Evolutionary conservation across 2,113 vertebrate species (phyloP), one percentile per base, ranked within the genome.

Genomic region (Sporophila hypoxantha): DNA sequence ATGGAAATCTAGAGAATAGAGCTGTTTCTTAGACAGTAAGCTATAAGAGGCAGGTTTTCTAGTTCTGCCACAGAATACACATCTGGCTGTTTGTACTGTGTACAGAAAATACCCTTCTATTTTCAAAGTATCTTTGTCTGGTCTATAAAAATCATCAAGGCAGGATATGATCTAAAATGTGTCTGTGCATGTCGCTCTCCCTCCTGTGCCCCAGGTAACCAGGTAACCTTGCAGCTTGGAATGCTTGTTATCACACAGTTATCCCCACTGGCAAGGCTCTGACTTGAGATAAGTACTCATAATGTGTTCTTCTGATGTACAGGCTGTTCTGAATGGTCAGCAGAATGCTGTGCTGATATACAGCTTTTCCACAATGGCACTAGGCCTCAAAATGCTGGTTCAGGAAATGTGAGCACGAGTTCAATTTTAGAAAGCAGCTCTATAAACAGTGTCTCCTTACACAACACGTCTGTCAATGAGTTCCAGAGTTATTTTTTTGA

Each of bases 291-390:
- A 60, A 87, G 69, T 1, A 68, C 23, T 30, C 37, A 32, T 42
- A 46, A 57, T 10, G 46, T 61, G 70, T 27, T 78, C 57, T 77
- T 49, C 29, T 25, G 76, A 79, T 46, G 60, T 22, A 16, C 82
- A 36, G 68, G 34, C 14, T 76, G 85, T 85, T 91, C 78, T 73
- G 47, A 92, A 27, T 13, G 52, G 86, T 86, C 88, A 90, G 92
- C 87, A 90, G 62, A 78, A 88, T 1, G 27, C 67, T 86, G 4
- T 84, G 88, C 88, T 90, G 77, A 93, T 76, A 46, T 0, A 60
- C n/a, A 19, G 53, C 18, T 84, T 86, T 74, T 91, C 71, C 42
- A 50, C 60, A 91, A 70, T 9, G 89, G 61, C 50, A 61, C 29
- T 4, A 50, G 66, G 77, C 36, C 27, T 70, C 14, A 17, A 89